Base-by-base conservation (phyloP, 2,113 vertebrate species). In the Anguilla rostrata region DNA sequence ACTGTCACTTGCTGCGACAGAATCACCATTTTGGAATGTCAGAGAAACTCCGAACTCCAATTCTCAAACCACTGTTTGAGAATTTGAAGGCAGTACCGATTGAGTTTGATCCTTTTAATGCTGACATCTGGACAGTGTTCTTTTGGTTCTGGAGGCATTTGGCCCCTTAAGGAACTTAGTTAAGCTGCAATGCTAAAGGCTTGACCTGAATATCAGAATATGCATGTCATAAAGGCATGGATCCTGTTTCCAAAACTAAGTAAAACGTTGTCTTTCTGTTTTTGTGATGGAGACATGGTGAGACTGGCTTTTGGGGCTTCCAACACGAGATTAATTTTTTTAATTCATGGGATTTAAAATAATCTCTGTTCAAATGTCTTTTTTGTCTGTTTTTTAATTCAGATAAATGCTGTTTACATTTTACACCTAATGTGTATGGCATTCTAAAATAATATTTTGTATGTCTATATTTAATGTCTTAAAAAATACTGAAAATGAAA, bases 361-460 rank as follows among this genome's bases (percentile, higher is more conserved):
- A 22, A 41, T 75, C 49, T 29, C 60, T 56, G 41, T 34, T 40
- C 79, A 66, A 87, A 90, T 90, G 86, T 89, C 93, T 90, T 94
- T 34, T 75, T 94, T 91, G 90, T 91, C 89, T 85, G 87, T 88
- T 87, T 83, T 82, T 86, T 46, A 90, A 94, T 93, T 93, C 91
- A 95, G 92, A 92, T 90, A 91, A 93, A 93, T 34, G 94, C 95
- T 96, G 97, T 97, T 98, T 97, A 98, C 98, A 98, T 96, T 95
- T 94, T 90, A 94, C 89, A 96, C 96, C 94, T 94, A 94, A 93
- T 94, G 93, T 93, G 90, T 93, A 90, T 87, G 81, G 39, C 88
- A 89, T 93, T 95, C 95, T 95, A 95, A 95, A 94, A 96, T 97
- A 96, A 97, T 97, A 97, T 95, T 97, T 97, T 96, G 94, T 96